Evolutionary conservation across 2,113 vertebrate genomes (phyloP).

Genomic region (Tachycineta bicolor): DNA sequence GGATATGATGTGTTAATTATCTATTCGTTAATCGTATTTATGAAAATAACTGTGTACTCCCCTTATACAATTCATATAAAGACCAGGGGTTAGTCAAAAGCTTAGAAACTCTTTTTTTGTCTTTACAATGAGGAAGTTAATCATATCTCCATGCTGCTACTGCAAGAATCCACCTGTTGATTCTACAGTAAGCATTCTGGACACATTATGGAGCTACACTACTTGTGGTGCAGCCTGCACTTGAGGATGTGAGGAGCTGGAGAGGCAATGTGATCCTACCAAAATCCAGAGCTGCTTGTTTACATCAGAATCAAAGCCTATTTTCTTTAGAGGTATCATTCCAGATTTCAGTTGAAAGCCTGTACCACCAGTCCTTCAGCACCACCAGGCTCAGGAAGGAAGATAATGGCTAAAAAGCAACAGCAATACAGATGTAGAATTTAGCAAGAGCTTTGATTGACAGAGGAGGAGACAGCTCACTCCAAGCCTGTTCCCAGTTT

Average conservation of each 20-base stretch:
- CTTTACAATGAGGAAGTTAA: background rate
- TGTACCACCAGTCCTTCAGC: background rate
- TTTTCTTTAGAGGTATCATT: background rate
- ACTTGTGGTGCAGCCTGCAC: background rate
- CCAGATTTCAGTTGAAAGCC: background rate
- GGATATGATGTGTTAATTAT: background rate
- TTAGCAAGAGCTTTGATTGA: background rate
- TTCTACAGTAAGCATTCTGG: background rate
- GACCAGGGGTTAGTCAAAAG: background rate
- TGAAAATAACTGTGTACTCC: background rate
- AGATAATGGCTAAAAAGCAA: background rate
- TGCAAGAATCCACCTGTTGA: background rate
- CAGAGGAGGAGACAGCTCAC: background rate
- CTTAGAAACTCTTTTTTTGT: background rate
- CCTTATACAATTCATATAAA: rapidly evolving
- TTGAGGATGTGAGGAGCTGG: background rate
- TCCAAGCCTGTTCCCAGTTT: background rate
- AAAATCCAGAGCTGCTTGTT: background rate
- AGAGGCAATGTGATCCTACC: background rate
- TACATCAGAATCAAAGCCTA: background rate
- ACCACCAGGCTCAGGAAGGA: background rate
- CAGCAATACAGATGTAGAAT: background rate
- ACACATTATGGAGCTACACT: background rate
- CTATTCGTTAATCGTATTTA: background rate
- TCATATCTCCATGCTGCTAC: background rate